Evolutionary conservation across 1,140 invertebrate species (phyloP), one percentile per base, ranked within the genome.

Genomic region (Linepithema humile): DNA sequence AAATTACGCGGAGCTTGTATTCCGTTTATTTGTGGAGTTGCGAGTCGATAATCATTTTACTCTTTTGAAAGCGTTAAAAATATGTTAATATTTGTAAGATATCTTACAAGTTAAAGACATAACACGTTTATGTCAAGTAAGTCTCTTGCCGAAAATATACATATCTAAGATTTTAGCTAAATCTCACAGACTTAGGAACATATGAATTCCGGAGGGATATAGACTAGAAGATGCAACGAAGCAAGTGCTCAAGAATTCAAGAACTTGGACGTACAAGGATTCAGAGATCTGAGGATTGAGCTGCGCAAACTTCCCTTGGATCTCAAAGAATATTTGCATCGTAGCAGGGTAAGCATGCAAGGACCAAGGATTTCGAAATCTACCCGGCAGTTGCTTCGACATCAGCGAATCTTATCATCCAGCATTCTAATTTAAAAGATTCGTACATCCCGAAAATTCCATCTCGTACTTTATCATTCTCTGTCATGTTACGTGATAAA

Each of bases 301-400:
- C 23, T 67, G 15, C 64, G n/a, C 9, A 23, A 77, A 77, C 43
- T 38, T 77, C 59, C 20, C 20, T 65, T 65, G 45, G 43, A 53
- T 77, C 45, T 65, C 43, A 23, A 77, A 32, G 5, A 65, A 65
- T 35, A 62, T 77, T 64, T 65, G 45, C 32, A 50, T 62, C 59
- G 43, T 2, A 64, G 38, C 4, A 50, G 20, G 26, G 38, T 29
- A 65, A 64, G 43, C 45, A 53, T 65, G 57, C 20, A 77, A 65
- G 45, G 65, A 50, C 15, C 60, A 77, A 77, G 15, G 20, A 77
- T 77, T 50, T 65, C 45, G 38, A 50, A 26, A 64, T 65, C 20
- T 50, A 77, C 4, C 72, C 15, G 45, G 10, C 53, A 40, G 35
- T 75, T 48, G 35, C 17, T 62, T 45, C 55, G 10, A 62, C 32